Evolutionary conservation across 2,113 vertebrate genomes (phyloP), one percentile per base, ranked within the genome.

Genomic region (Mirza zaza): DNA sequence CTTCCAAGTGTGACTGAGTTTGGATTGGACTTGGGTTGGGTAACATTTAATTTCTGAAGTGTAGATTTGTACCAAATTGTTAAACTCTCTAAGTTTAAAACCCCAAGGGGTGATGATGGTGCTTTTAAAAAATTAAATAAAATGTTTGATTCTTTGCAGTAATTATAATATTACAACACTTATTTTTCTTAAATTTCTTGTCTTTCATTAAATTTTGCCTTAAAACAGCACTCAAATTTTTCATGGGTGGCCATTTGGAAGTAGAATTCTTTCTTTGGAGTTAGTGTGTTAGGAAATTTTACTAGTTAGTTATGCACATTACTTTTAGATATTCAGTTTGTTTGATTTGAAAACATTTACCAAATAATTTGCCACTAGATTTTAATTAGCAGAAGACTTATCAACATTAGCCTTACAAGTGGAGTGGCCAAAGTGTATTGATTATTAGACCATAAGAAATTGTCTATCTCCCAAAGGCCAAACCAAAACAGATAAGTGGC

Each of bases 21-120:
- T 94, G 94, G 68, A 94, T 94, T 83, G 90, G 42, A 77, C 63
- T 70, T 80, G 82, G 80, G 91, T 80, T 97, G 89, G 90, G 29
- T 90, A 97, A 89, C 87, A 65, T 95, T 97, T 95, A 89, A 98
- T 97, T 96, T 97, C 87, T 68, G 21, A 92, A 94, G 71, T 70
- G 73, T 39, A 70, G 52, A 87, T 70, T 76, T 83, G 59, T 97
- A 95, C 84, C 87, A 68, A 91, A 73, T 79, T 76, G n/a, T 92
- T 97, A 96, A 87, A 59, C 34, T 97, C 70, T 93, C 14, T 36
- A 77, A 94, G 52, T 95, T 95, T 88, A 95, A 93, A 93, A 59
- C 34, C 89, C 57, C 59, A 61, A 89, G 11, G 34, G 21, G 42
- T 75, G 63, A 91, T 85, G 61, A 36, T 39, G 32, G n/a, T 39